Evolutionary conservation across 2,888 invertebrate species (phyloP), one percentile per base, ranked within the genome.

Genomic region (Eupithecia abbreviata): DNA sequence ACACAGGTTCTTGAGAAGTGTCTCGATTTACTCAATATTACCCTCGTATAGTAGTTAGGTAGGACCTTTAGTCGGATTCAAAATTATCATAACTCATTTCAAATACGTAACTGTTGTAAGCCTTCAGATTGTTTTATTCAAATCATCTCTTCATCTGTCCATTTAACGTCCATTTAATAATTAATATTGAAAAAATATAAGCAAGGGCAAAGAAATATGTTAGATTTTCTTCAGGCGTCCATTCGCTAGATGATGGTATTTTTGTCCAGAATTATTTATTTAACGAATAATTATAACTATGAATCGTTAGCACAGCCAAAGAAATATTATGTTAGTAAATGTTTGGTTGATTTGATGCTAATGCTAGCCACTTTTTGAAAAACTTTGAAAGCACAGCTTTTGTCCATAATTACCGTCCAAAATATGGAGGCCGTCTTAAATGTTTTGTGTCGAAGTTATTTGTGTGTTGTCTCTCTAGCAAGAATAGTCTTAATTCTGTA

Each of bases 371-470:
- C n/a, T 58, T 58, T 82, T 81, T 68, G 13, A 71, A 58, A 75
- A 43, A 58, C 55, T 77, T 72, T 78, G 71, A 75, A 78, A 86
- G 87, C 88, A 87, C 87, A 86, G 91, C 89, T 90, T 88, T 80
- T 85, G 89, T 91, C 91, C 91, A 87, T 85, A 81, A 81, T 79
- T 85, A 87, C 92, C 92, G 92, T 92, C 92, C 92, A 90, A 81
- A 77, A 78, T 85, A 84, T 86, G 84, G 82, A 90, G 83, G 90
- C 92, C 92, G 93, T 93, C 92, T 91, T 68, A n/a, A 68, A 10
- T 69, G 47, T 43, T 67, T 45, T 69, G 9, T 42, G 42, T 68
- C 5, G 3, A 66, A n/a, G 13, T 62, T 42, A n/a, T 7, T 18
- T 62, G 18, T 18, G 18, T 62, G n/a, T n/a, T 51, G 62, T 62